Base-by-base conservation (phyloP, 2,888 invertebrate genomes). In the Molorchus minor region DNA sequence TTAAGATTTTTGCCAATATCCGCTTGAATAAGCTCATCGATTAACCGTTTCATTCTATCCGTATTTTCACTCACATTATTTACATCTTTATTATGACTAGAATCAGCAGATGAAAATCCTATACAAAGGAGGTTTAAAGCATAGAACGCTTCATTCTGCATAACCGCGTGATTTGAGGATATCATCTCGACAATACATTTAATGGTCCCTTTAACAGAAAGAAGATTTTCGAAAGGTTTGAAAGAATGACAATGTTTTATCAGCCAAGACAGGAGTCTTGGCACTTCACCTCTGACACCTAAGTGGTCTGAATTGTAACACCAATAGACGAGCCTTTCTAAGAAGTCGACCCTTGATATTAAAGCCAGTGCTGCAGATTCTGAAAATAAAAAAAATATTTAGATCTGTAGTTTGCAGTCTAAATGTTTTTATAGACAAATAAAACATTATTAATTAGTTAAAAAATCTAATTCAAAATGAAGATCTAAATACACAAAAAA, bases 71-170 rank as follows among this genome's bases (percentile, higher is more conserved):
- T 61, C 13, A 57, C 58, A 30, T 36, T 38, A 44, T 58, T 57
- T 49, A 64, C 21, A 43, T 56, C 38, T 25, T 43, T 29, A 30
- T 35, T 38, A 1, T 53, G 46, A 43, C 43, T 20, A 36, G 30
- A 43, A 52, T 30, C 58, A 25, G 8, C 20, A 19, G 53, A 33
- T 2, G 79, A 71, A 53, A 77, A 77, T 44, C 80, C 78, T 0
- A 78, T 75, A 21, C 81, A 80, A 7, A 92, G 80, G 33, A 92
- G 84, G 65, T 87, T 88, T 54, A 93, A 82, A 29, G 92, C 88
- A 68, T 89, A 82, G 55, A 92, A 84, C 0, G 92, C 90, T 81
- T 93, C 93, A 76, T 90, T 91, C 77, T 92, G 92, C 96, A 96
- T 96, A 20, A 94, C 87, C 4, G 90, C 83, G 81, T 94, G 93